Evolutionary conservation across 2,888 invertebrate species (phyloP).

Genomic region (Plemyria rubiginata): DNA sequence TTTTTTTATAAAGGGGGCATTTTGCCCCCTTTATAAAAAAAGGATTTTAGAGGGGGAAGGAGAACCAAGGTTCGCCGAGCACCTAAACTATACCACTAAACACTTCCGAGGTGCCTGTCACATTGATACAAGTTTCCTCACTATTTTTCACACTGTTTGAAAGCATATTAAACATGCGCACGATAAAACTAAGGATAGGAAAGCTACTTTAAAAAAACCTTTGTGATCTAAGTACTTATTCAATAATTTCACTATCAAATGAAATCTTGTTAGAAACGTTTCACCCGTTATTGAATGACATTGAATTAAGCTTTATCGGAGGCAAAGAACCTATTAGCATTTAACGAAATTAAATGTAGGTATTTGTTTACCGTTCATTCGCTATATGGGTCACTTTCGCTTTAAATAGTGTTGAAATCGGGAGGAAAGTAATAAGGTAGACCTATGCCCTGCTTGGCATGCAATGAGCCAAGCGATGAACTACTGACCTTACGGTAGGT

Average conservation of each 20-base stretch:
- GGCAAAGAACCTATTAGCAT: constrained; percentile 78
- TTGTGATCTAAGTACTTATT: no score
- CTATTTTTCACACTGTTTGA: no score
- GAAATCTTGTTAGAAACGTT: constrained; percentile 38
- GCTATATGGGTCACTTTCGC: constrained; percentile 33
- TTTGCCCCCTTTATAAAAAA: no score
- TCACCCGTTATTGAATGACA: constrained; percentile 57
- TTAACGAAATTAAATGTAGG: constrained; percentile 50
- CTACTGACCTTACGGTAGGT: background rate
- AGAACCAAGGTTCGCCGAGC: no score
- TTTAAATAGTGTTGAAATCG: constrained; percentile 14
- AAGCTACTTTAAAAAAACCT: no score
- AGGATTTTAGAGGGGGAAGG: no score
- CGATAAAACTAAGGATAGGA: no score
- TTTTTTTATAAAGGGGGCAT: no score
- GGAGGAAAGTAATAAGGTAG: background rate
- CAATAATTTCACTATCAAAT: background rate
- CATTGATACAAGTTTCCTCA: no score
- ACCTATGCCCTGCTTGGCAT: background rate
- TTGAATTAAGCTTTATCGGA: constrained; percentile 65
- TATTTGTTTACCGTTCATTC: constrained; percentile 38
- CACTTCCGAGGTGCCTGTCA: no score
- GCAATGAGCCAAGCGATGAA: background rate
- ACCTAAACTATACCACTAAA: no score
- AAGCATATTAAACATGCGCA: no score